These are phyloP conservation scores for Alsophila aescularia DNA, from an alignment of 2,888 invertebrate genomes.

Conservation along the genomic window DNA sequence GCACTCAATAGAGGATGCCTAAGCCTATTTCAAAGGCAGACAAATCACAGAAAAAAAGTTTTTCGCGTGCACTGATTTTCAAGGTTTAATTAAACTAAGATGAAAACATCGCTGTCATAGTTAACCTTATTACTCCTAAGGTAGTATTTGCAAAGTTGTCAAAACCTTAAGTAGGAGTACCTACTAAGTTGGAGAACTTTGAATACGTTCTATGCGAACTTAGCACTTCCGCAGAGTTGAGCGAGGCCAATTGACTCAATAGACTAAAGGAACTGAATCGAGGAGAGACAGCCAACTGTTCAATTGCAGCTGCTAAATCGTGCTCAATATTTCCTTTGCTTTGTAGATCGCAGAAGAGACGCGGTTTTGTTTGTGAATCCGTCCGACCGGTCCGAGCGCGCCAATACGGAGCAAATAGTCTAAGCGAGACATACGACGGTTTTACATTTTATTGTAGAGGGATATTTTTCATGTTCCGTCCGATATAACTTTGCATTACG, in stretches of 20 bases:
- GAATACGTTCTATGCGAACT: constrained; percentile 6
- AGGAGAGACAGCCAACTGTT: constrained; percentile 37
- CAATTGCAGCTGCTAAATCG: constrained; percentile 32
- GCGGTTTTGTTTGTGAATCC: constrained; percentile 31
- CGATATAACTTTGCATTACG: constrained; percentile 11
- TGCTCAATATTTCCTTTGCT: constrained; percentile 47
- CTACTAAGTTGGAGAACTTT: too few relatives aligned
- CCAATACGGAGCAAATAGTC: too few relatives aligned
- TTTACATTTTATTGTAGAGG: constrained; percentile 6
- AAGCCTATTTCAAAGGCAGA: too few relatives aligned
- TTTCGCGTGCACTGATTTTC: too few relatives aligned
- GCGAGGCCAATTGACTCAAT: constrained; percentile 55
- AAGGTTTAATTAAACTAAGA: not conserved
- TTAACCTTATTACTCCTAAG: not conserved
- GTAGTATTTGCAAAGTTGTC: not conserved
- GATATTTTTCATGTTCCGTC: constrained; percentile 4
- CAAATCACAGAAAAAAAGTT: too few relatives aligned
- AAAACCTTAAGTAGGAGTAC: constrained; percentile 6
- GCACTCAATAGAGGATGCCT: too few relatives aligned
- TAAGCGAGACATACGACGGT: not conserved
- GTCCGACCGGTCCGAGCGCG: constrained; percentile 13
- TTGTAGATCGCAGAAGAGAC: constrained; percentile 18
- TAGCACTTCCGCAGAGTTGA: constrained; percentile 27
- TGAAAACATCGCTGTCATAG: not conserved
- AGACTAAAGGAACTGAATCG: constrained; percentile 58